A percentile compares a stretch with the other conserved stretches of the same genome.
These are phyloP conservation scores for Lithophane semibrunnea DNA, from an alignment of 2,888 invertebrate genomes.

Conservation along the genomic window DNA sequence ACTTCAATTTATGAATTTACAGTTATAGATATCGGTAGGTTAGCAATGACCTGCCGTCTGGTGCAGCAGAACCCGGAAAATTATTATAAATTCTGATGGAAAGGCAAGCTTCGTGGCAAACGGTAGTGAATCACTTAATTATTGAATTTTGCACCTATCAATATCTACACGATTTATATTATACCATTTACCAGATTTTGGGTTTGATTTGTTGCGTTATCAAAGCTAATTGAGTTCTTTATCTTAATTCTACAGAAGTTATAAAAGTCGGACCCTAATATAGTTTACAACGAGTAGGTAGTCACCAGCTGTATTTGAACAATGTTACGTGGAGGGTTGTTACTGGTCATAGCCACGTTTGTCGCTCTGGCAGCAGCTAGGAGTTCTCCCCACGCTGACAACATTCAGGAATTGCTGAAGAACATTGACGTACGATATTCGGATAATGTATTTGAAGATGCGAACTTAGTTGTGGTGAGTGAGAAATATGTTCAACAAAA, in stretches of 20 bases:
- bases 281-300: constrained; percentile 2
- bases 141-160: not conserved
- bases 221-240: constrained; percentile 27
- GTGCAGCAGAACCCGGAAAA: not conserved
- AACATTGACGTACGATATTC: constrained; percentile 70
- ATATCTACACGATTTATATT: not conserved
- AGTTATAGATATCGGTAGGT: not conserved
- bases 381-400: constrained; percentile 74
- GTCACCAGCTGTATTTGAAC: constrained; percentile 16
- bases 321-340: constrained; percentile 65
- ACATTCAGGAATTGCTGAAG: constrained; percentile 69
- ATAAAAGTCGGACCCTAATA: constrained; percentile 62
- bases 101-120: not conserved
- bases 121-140: not conserved
- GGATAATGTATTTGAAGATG: constrained; percentile 81
- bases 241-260: constrained; percentile 51
- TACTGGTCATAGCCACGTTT: constrained; percentile 53
- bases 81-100: not conserved
- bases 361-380: constrained; percentile 62
- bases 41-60: not conserved
- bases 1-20: too few species aligned
- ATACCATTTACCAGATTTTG: constrained; percentile 9
- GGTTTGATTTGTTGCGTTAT: constrained; percentile 18
- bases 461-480: constrained; percentile 81
- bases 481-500: not conserved